phyloP scores from a whole-genome alignment of 53 echinoderm and acorn worm species.

The Pentamera pediparva region DNA sequence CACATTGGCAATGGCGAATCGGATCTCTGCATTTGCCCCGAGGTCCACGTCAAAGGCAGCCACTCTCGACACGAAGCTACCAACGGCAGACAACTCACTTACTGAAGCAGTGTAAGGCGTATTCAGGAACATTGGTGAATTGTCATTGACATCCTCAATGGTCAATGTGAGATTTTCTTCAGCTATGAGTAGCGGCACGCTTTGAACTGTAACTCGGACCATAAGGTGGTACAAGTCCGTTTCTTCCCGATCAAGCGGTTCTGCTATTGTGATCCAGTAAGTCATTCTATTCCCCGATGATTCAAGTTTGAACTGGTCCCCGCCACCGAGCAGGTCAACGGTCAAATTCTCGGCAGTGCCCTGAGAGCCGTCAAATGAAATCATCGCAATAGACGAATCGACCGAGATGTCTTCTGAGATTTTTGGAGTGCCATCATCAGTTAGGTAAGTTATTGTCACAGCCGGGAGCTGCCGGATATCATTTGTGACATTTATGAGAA shows the following conservation, averaged over 20 bases:
- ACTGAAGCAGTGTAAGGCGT: slow-evolving; percentile 51
- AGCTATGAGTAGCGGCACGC: slow-evolving; percentile 54
- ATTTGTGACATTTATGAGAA: slow-evolving; percentile 64
- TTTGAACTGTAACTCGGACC: slow-evolving; percentile 62
- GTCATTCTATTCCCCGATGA: slow-evolving; percentile 53
- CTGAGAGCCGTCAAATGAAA: slow-evolving; percentile 90
- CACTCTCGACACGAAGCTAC: slow-evolving; percentile 69
- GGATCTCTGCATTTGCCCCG: slow-evolving; percentile 70
- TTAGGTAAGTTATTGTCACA: slow-evolving; percentile 69
- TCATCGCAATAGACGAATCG: slow-evolving; percentile 71
- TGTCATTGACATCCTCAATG: slow-evolving; percentile 85
- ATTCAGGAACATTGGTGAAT: slow-evolving; percentile 70
- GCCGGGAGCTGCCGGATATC: slow-evolving; percentile 68
- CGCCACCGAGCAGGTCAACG: slow-evolving; percentile 67
- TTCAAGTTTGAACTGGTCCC: slow-evolving; percentile 62
- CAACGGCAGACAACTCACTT: slow-evolving; percentile 67
- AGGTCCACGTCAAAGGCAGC: slow-evolving; percentile 71
- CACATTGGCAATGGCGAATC: slow-evolving; percentile 53
- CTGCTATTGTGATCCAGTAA: slow-evolving; percentile 63
- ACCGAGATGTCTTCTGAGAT: slow-evolving; percentile 80
- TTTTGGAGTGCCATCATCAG: slow-evolving; percentile 59
- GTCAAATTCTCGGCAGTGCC: slow-evolving; percentile 66
- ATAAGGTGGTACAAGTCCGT: slow-evolving; percentile 60
- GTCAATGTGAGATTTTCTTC: slow-evolving; percentile 53
- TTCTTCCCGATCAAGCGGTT: slow-evolving; percentile 69